phyloP scores from a whole-genome alignment of 2,888 invertebrate species.

The Neuroscelio doddi region DNA sequence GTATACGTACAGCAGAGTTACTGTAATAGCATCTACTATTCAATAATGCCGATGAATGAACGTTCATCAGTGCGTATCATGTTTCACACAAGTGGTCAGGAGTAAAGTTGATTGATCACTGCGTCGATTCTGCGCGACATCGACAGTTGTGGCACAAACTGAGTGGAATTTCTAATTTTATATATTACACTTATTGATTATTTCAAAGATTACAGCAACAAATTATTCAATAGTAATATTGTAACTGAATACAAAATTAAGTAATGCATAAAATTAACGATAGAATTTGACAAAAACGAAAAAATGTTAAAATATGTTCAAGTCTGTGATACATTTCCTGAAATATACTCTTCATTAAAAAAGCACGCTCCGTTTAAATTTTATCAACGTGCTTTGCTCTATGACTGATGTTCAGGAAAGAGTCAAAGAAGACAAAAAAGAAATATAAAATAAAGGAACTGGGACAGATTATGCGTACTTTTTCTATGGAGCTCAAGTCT shows the following conservation, averaged over 20 bases:
- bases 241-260: too few species aligned
- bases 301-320: too few species aligned
- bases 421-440: neutral
- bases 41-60: conserved; percentile 34
- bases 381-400: conserved; percentile 42
- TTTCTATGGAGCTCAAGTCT: conserved; percentile 24
- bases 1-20: conserved; percentile 23
- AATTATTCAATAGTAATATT: too few species aligned
- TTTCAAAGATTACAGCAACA: too few species aligned
- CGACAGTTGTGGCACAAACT: conserved; percentile 5
- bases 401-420: conserved; percentile 32
- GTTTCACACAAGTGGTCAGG: conserved; percentile 27
- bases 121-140: conserved; percentile 22
- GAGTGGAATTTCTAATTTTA: too few species aligned
- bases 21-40: conserved; percentile 32
- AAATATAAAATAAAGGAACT: conserved; percentile 13
- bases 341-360: too few species aligned
- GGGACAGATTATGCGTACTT: conserved; percentile 33
- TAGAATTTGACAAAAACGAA: too few species aligned
- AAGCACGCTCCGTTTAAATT: conserved; percentile 34
- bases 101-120: conserved; percentile 41
- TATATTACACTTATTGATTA: too few species aligned
- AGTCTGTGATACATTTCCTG: too few species aligned
- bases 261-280: too few species aligned
- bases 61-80: conserved; percentile 37